These are phyloP conservation scores for Scomberomorus guttatus DNA, from an alignment of 2,797 vertebrate genomes.

Conservation along the genomic window DNA sequence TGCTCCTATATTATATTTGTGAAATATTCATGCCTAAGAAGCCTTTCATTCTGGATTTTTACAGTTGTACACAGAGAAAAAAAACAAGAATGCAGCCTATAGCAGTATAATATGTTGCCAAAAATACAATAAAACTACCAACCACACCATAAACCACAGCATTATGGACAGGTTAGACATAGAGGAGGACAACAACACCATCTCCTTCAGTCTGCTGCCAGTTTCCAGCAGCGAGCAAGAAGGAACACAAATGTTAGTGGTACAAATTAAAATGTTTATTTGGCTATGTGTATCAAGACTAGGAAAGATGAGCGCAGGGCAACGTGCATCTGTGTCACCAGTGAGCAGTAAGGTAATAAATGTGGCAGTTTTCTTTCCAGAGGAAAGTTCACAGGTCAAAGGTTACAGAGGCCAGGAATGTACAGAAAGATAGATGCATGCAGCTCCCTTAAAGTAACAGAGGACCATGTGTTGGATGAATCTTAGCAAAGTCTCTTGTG, in stretches of 20 bases:
- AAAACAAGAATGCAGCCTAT: too few species aligned
- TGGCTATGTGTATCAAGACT: background rate
- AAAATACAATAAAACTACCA: too few species aligned
- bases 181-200: too few species aligned
- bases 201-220: background rate
- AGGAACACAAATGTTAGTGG: background rate
- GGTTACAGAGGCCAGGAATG: background rate
- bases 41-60: too few species aligned
- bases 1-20: background rate
- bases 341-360: background rate
- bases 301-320: background rate
- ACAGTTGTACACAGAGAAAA: too few species aligned
- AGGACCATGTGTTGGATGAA: background rate
- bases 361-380: background rate
- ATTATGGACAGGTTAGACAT: too few species aligned
- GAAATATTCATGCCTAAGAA: background rate
- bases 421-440: background rate
- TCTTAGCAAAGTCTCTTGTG: background rate
- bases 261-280: background rate
- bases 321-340: slow-evolving; percentile 9
- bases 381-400: slow-evolving; percentile 14
- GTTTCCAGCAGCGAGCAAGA: background rate
- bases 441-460: background rate
- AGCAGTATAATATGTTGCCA: too few species aligned
- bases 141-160: background rate